Base-by-base conservation (phyloP, 1,140 invertebrate genomes). In the Arctopsyche grandis region DNA sequence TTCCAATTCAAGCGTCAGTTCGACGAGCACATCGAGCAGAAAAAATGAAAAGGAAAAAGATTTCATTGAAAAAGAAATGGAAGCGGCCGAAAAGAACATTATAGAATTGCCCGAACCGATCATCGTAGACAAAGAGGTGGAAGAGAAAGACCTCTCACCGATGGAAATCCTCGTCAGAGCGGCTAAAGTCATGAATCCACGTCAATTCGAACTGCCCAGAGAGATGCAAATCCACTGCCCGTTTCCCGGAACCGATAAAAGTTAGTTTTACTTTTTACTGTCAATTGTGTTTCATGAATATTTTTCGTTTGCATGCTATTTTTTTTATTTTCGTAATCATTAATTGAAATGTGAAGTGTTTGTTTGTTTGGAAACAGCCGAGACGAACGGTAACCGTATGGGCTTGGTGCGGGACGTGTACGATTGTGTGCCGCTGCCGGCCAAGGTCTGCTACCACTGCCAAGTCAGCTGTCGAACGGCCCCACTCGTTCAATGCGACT, bases 401-500 rank as follows among this genome's bases (percentile, higher is more conserved):
- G 81, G 85, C 22, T 87, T 91, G 4, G 94, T 94, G 81, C 86
- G 94, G 79, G 94, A 96, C 82, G 90, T 91, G 79, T 93, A 92
- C 83, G 93, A 94, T 21, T 87, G 95, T 83, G 94, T 96, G 69
- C 94, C 94, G 52, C 85, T 96, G 48, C 95, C 96, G 12, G 94
- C 95, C 0, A 92, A 93, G 85, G 87, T 93, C 0, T 98, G 96
- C 86, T 96, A 93, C 84, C 92, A 93, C 83, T 98, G 96, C 85
- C 90, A 90, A 69, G 94, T 92, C 83, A 96, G 94, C 75, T 97
- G 95, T 86, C 92, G 95, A 73, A 89, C 91, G 66, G 95, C 93
- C 0, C 94, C 95, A 21, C 88, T 98, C 58, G 89, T 99, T 38
- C 93, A 95, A 69, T 99, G 98, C 87, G 97, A 99, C 88, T 99